phyloP scores from a whole-genome alignment of 2,888 invertebrate species.

The Parnassius glacialis region DNA sequence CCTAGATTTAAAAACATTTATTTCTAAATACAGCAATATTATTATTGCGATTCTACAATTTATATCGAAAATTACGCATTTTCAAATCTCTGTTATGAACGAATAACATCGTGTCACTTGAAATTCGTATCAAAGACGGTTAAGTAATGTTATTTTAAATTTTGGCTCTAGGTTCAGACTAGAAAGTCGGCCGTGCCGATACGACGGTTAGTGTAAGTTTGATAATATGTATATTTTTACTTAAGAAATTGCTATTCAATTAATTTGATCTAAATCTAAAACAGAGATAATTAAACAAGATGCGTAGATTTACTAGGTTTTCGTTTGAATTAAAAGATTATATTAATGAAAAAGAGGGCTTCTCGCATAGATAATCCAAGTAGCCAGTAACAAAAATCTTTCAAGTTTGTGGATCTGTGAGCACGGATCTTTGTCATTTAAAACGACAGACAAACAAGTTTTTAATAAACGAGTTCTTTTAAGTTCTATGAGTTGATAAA shows the following conservation, averaged over 20 bases:
- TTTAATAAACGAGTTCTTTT: conserved; percentile 28
- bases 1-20: too few species aligned
- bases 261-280: conserved; percentile 12
- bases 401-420: neutral
- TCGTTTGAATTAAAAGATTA: too few species aligned
- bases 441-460: conserved; percentile 30
- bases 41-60: too few species aligned
- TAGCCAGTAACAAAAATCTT: too few species aligned
- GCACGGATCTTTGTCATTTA: conserved; percentile 31
- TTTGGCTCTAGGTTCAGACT: conserved; percentile 32
- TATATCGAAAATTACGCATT: too few species aligned
- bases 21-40: too few species aligned
- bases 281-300: neutral
- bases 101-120: conserved; percentile 3
- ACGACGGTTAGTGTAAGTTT: conserved; percentile 31
- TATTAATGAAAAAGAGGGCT: neutral
- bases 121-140: conserved; percentile 18
- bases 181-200: conserved; percentile 56
- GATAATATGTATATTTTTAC: conserved; percentile 15
- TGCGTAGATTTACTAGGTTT: too few species aligned
- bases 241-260: conserved; percentile 9
- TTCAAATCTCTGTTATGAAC: too few species aligned
- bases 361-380: neutral
- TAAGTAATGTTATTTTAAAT: conserved; percentile 32
- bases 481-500: conserved; percentile 25